phyloP scores from a whole-genome alignment of 2,888 invertebrate genomes.

The Agapostemon virescens region DNA sequence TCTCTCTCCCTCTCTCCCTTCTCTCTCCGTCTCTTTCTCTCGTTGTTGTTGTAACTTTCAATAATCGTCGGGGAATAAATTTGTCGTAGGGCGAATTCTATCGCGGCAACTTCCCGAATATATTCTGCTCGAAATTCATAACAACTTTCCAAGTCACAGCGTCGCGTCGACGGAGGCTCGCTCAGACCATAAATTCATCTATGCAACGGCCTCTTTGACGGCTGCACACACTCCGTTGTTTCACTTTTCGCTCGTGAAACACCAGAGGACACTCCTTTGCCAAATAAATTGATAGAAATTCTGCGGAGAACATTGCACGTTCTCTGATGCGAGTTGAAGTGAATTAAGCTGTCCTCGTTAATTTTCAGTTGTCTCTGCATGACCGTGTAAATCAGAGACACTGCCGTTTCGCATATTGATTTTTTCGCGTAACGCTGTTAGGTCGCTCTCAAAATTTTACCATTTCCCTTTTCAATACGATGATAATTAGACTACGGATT shows the following conservation, averaged over 20 bases:
- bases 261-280: background rate
- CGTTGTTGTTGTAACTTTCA: slow-evolving; percentile 40
- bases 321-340: background rate
- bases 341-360: background rate
- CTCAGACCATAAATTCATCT: slow-evolving; percentile 47
- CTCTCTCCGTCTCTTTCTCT: background rate
- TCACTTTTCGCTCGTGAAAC: slow-evolving; percentile 32
- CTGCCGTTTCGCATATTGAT: background rate
- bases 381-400: background rate
- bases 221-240: slow-evolving; percentile 18
- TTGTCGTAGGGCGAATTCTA: slow-evolving; percentile 15
- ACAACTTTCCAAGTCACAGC: slow-evolving; percentile 45
- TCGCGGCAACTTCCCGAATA: slow-evolving; percentile 30
- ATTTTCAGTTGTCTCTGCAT: background rate
- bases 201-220: slow-evolving; percentile 22
- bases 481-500: no score
- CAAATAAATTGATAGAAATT: background rate
- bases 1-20: background rate
- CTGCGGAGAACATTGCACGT: background rate
- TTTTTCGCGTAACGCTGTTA: background rate
- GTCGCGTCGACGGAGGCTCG: background rate
- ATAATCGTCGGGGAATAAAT: slow-evolving; percentile 45
- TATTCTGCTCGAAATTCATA: slow-evolving; percentile 46
- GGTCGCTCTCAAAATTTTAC: background rate
- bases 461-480: no score